Base-by-base conservation (phyloP, 1,140 invertebrate species). In the Aphelenchoides fujianensis region DNA sequence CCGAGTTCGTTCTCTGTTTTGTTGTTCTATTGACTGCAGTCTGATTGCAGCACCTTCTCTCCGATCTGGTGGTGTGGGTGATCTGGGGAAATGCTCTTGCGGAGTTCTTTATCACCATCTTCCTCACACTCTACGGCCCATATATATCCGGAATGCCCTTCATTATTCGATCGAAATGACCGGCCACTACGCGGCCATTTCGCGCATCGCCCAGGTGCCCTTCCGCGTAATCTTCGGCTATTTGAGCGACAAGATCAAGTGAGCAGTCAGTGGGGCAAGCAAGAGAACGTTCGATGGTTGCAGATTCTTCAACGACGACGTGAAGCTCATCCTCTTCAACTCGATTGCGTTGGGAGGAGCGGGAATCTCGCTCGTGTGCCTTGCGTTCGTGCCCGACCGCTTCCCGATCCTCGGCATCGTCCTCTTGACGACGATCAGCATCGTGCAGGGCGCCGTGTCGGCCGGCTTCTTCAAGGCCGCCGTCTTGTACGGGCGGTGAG, bases 401-500 rank as follows among this genome's bases (percentile, higher is more conserved):
- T 3, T 19, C 12, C 61, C 61, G 12, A 9, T 78, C 28, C 53
- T 69, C 28, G 31, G 55, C 30, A 34, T 80, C 23, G 31, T 78
- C 3, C 31, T 31, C 3, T 77, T 80, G 59, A 54, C 35, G 53
- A 32, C 34, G 30, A 52, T 77, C 41, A 57, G 66, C 31, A 32
- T 74, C 31, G 28, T 69, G 34, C 35, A 66, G 31, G 66, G 64
- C 23, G 48, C 64, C 19, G 37, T 61, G 27, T 61, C 72, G 28
- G 78, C 68, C 12, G 78, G 76, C 19, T 78, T 78, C 41, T 80
- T 71, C 35, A 80, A 80, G 1, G 16, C 27, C 28, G 36, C 12
- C 3, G 32, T 66, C n/a, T 12, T 32, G 19, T 66, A 66, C 31
- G 16, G 12, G 31, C 27, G 63, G 63, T 66, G 19, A 27, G 63